Conservation (phyloP, 2,888 invertebrate genomes). For the Drosophila nr. perissopoda region DNA sequence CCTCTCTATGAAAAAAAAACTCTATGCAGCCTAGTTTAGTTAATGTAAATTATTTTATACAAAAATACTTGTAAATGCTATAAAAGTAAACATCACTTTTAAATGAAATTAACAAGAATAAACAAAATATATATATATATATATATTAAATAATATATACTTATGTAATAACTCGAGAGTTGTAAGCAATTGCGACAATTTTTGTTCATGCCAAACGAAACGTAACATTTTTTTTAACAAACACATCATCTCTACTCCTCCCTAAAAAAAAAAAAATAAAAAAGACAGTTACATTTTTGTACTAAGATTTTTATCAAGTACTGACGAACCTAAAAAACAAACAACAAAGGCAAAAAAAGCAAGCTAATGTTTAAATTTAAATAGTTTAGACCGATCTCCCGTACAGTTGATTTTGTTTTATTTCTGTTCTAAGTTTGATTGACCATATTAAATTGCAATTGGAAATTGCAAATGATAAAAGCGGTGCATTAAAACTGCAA, state of each 20-base stretch:
- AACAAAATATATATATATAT: constrained; percentile 21
- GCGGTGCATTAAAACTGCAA: constrained; percentile 56
- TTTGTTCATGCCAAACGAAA: constrained; percentile 72
- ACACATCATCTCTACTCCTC: not conserved
- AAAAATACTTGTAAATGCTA: constrained; percentile 63
- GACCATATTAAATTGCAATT: constrained; percentile 39
- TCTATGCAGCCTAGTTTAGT: constrained; percentile 68
- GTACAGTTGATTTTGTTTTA: constrained; percentile 44
- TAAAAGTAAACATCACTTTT: constrained; percentile 65
- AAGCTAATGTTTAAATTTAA: constrained; percentile 54
- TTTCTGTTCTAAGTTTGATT: constrained; percentile 35
- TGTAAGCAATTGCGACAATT: constrained; percentile 65
- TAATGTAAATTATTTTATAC: constrained; percentile 79
- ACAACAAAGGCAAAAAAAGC: constrained; percentile 29
- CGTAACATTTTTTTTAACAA: constrained; percentile 35
- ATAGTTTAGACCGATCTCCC: constrained; percentile 62
- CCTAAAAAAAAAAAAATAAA: not conserved
- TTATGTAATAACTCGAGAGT: constrained; percentile 72
- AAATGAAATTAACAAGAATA: constrained; percentile 47
- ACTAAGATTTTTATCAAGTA: constrained; percentile 28
- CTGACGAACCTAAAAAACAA: constrained; percentile 9
- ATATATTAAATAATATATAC: constrained; percentile 38
- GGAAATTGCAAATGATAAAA: constrained; percentile 50
- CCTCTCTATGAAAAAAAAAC: constrained; percentile 16
- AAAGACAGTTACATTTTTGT: constrained; percentile 47